Conservation (phyloP, 2,888 invertebrate species). For the Chloromyia formosa region DNA sequence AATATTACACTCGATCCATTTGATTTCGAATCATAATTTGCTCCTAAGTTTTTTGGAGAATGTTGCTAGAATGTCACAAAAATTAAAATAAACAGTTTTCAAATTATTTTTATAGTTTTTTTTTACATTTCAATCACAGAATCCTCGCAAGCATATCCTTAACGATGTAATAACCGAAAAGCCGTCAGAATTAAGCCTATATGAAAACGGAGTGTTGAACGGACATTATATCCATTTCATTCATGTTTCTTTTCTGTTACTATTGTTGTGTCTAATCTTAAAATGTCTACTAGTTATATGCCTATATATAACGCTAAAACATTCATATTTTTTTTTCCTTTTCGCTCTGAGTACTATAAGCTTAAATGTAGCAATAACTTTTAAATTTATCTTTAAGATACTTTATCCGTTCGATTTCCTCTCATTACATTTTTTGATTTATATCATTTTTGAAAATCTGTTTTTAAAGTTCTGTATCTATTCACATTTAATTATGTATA, state of each 20-base stretch:
- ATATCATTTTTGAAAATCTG: conserved; percentile 7
- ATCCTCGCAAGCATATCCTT: too few relatives aligned
- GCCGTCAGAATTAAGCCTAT: too few relatives aligned
- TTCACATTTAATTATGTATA: conserved; percentile 34
- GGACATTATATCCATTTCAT: background rate
- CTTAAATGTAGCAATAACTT: conserved; percentile 6
- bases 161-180: too few relatives aligned
- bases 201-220: background rate
- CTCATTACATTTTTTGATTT: conserved; percentile 9
- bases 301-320: conserved; percentile 23
- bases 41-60: too few relatives aligned
- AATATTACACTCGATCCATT: too few relatives aligned
- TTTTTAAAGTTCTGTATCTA: conserved; percentile 6
- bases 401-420: background rate
- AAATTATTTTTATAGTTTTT: too few relatives aligned
- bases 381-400: background rate
- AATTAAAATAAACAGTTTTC: too few relatives aligned
- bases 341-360: conserved; percentile 11
- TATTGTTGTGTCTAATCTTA: background rate
- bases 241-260: background rate
- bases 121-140: too few relatives aligned
- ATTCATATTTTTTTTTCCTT: conserved; percentile 10
- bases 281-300: background rate
- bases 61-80: too few relatives aligned
- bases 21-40: too few relatives aligned